A percentile compares a stretch with the other conserved stretches of the same genome.
phyloP scores from a whole-genome alignment of 2,797 vertebrate genomes.

The Microctenopoma steveboyesi region DNA sequence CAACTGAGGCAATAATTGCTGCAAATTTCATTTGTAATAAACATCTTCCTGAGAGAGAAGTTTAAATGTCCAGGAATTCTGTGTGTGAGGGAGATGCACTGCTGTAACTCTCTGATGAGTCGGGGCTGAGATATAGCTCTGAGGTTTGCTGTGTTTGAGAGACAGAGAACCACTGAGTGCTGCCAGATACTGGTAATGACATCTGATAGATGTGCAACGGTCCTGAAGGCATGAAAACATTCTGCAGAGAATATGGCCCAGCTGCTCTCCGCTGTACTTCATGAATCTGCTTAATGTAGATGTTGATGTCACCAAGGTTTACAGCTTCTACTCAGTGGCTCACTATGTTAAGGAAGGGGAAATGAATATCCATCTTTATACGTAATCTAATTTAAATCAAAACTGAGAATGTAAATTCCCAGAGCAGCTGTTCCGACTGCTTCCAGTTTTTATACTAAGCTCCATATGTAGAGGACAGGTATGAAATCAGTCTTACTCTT shows the following conservation, averaged over 20 bases:
- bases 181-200: constrained; percentile 49
- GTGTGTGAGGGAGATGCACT: constrained; percentile 22
- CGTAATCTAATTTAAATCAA: no score
- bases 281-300: no score
- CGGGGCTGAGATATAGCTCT: constrained; percentile 33
- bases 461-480: background rate
- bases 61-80: constrained; percentile 36
- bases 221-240: constrained; percentile 21
- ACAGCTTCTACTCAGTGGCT: no score
- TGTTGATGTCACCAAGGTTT: no score
- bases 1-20: no score
- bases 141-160: constrained; percentile 11
- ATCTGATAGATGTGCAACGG: constrained; percentile 29
- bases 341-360: no score
- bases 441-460: background rate
- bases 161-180: constrained; percentile 33
- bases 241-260: constrained; percentile 9
- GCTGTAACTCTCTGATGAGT: constrained; percentile 43
- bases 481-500: background rate
- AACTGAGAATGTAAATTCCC: no score
- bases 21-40: background rate
- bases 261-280: no score
- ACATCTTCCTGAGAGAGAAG: constrained; percentile 41
- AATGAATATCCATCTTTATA: no score
- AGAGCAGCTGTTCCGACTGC: no score